These are phyloP conservation scores for Netelia melanura DNA, from an alignment of 2,888 invertebrate species.

Conservation along the genomic window DNA sequence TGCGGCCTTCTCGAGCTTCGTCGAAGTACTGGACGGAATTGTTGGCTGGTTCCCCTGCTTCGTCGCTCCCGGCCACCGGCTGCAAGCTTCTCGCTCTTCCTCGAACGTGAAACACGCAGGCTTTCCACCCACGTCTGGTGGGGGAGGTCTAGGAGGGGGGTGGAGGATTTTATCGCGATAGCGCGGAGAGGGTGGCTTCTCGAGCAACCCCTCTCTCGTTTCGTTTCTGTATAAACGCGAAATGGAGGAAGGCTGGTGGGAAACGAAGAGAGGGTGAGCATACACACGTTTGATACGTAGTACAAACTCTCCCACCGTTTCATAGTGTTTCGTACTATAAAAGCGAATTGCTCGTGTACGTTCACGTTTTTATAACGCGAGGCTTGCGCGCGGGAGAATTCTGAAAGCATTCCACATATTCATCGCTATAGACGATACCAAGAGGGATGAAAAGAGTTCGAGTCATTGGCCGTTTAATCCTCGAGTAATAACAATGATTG, in stretches of 20 bases:
- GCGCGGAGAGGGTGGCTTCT: conserved; percentile 13
- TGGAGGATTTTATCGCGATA: conserved; percentile 34
- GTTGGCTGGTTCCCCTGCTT: conserved; percentile 39
- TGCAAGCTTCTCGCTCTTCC: conserved; percentile 53
- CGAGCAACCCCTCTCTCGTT: conserved; percentile 18
- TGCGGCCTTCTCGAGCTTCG: conserved; percentile 76
- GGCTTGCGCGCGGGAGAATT: background rate
- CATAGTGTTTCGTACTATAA: background rate
- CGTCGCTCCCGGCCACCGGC: conserved; percentile 38
- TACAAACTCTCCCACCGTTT: background rate
- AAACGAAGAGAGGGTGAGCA: background rate
- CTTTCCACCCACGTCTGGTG: conserved; percentile 51
- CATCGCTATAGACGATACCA: background rate
- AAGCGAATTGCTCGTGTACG: background rate
- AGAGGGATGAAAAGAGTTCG: background rate
- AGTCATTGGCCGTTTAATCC: background rate
- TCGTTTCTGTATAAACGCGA: background rate
- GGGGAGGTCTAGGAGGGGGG: conserved; percentile 14
- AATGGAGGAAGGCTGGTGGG: background rate
- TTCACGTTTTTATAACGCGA: background rate
- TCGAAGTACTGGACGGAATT: conserved; percentile 79
- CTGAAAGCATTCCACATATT: background rate
- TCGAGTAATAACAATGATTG: background rate
- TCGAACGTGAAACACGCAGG: conserved; percentile 63
- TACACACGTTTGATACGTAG: background rate